These are phyloP conservation scores for Chlorospingus flavigularis DNA, from an alignment of 2,797 vertebrate species.

Conservation along the genomic window DNA sequence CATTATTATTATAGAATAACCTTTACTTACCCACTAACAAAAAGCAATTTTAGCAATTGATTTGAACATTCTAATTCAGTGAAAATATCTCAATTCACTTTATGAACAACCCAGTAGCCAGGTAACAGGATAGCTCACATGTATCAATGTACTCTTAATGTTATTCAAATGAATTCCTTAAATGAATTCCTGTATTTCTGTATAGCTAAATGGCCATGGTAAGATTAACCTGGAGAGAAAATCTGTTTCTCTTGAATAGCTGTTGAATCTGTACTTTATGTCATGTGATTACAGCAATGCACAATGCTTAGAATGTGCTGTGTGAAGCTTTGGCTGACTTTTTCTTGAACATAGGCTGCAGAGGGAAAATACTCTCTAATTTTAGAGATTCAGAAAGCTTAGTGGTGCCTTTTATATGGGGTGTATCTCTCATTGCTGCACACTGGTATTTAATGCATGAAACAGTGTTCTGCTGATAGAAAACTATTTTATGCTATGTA, in stretches of 20 bases:
- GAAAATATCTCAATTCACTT: not conserved
- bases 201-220: not conserved
- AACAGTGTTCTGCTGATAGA: not conserved
- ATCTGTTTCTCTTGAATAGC: not conserved
- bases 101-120: not conserved
- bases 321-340: not conserved
- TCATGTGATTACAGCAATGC: not conserved
- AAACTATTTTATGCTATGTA: not conserved
- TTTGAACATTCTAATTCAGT: not conserved
- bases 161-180: not conserved
- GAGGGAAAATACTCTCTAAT: not conserved
- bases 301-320: not conserved
- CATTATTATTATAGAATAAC: constrained; percentile 1
- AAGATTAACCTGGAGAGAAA: not conserved
- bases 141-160: not conserved
- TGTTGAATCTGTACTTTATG: not conserved
- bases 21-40: not conserved
- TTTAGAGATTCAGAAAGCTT: not conserved
- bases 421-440: not conserved
- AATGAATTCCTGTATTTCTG: not conserved
- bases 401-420: not conserved
- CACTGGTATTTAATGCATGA: not conserved
- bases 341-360: not conserved
- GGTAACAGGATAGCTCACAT: not conserved
- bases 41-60: not conserved